phyloP scores from a whole-genome alignment of 1,140 invertebrate species.

The Aphaenogaster floridana region DNA sequence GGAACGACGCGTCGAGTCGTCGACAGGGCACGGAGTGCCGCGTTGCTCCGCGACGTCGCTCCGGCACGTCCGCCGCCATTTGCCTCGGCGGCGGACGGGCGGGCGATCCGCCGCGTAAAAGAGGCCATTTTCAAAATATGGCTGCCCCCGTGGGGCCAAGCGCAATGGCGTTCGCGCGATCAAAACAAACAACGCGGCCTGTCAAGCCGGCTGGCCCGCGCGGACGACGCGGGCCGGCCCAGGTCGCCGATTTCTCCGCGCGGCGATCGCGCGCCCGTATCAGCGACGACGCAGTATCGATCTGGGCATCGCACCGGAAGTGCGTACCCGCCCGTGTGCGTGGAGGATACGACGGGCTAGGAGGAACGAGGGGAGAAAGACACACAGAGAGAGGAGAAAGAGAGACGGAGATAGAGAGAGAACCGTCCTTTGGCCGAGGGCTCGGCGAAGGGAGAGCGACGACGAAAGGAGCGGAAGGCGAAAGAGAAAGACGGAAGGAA shows the following conservation, averaged over 20 bases:
- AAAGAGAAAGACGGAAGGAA: background rate
- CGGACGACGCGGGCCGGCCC: background rate
- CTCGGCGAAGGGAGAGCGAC: background rate
- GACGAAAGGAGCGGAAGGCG: background rate
- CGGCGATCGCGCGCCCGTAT: slow-evolving; percentile 27
- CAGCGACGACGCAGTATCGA: slow-evolving; percentile 76
- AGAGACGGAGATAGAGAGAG: background rate
- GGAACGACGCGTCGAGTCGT: background rate
- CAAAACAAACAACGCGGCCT: slow-evolving; percentile 88
- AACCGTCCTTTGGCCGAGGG: background rate
- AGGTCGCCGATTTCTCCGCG: background rate
- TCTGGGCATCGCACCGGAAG: slow-evolving; percentile 80
- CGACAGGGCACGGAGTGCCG: too few species aligned
- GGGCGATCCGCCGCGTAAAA: slow-evolving; percentile 74
- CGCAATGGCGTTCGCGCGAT: slow-evolving; percentile 87
- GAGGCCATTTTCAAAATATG: slow-evolving; percentile 91
- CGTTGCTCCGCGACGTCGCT: slow-evolving; percentile 15
- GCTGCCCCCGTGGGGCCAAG: slow-evolving; percentile 88
- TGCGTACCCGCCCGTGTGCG: slow-evolving; percentile 76
- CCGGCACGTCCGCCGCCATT: slow-evolving; percentile 57
- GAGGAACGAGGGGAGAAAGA: slow-evolving; percentile 23
- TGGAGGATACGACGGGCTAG: slow-evolving; percentile 61
- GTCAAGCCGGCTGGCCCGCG: slow-evolving; percentile 77
- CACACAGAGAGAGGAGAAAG: slow-evolving; percentile 20
- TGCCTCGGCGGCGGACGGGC: slow-evolving; percentile 49